A percentile compares a stretch with the other conserved stretches of the same genome.
Conservation (phyloP, 2,113 vertebrate species). For the Grantiella picta region DNA sequence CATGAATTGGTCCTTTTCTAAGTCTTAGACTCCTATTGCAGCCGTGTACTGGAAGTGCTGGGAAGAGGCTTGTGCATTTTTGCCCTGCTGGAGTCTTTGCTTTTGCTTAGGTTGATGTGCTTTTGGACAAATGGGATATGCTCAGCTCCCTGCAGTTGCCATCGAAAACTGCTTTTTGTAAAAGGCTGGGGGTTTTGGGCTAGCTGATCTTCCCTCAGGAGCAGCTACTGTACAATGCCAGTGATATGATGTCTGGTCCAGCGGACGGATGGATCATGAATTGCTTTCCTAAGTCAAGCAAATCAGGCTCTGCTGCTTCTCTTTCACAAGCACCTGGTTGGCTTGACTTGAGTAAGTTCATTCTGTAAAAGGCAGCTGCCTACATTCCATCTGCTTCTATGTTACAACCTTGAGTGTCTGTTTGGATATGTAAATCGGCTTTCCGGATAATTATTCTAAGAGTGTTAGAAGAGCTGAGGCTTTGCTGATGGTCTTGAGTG, state of each 20-base stretch:
- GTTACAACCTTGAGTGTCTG: neutral
- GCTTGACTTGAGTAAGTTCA: neutral
- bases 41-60: rapidly evolving
- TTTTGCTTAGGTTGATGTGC: neutral
- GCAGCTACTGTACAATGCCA: neutral
- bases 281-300: neutral
- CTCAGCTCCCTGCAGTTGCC: neutral
- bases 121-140: neutral
- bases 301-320: neutral
- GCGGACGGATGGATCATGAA: neutral
- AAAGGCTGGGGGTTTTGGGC: neutral
- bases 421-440: neutral
- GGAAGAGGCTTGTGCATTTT: neutral
- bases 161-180: neutral
- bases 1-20: neutral
- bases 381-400: neutral
- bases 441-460: neutral
- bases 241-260: neutral
- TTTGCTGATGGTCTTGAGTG: neutral
- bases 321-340: neutral
- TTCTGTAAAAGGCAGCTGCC: neutral
- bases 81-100: neutral
- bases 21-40: neutral
- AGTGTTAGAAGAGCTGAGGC: neutral
- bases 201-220: neutral